These are phyloP conservation scores for Actinernus sp. DNA, from an alignment of 92 coral and sea anemone species.

Conservation along the genomic window DNA sequence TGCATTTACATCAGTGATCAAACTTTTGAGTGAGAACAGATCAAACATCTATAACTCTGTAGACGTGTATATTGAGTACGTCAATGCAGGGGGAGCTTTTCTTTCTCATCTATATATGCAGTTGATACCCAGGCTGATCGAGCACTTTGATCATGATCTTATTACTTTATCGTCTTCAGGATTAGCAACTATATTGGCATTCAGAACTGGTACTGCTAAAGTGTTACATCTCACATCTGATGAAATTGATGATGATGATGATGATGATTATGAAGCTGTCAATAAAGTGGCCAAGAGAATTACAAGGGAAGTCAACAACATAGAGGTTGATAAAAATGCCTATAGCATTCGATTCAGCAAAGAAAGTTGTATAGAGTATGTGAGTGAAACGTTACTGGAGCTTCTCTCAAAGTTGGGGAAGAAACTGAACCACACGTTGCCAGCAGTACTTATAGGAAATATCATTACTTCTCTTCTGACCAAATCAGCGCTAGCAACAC, in stretches of 20 bases:
- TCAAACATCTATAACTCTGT: slow-evolving; percentile 69
- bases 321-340: slow-evolving; percentile 16
- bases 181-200: slow-evolving; percentile 52
- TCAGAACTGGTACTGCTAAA: slow-evolving; percentile 27
- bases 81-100: too few relatives aligned
- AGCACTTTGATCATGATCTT: slow-evolving; percentile 41
- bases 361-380: too few relatives aligned
- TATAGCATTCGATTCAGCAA: slow-evolving; percentile 62
- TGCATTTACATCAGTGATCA: slow-evolving; percentile 39
- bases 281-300: slow-evolving; percentile 39
- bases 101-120: too few relatives aligned
- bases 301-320: slow-evolving; percentile 38
- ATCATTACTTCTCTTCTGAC: too few relatives aligned
- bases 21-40: slow-evolving; percentile 43
- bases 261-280: slow-evolving; percentile 16
- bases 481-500: too few relatives aligned
- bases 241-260: slow-evolving; percentile 53
- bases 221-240: slow-evolving; percentile 39
- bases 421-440: too few relatives aligned
- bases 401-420: too few relatives aligned
- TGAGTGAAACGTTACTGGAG: too few relatives aligned
- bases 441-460: too few relatives aligned
- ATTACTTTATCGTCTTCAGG: slow-evolving; percentile 63
- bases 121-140: slow-evolving; percentile 42
- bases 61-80: slow-evolving; percentile 16